Evolutionary conservation across 1,140 invertebrate genomes (phyloP).

Genomic region (Manduca sexta): DNA sequence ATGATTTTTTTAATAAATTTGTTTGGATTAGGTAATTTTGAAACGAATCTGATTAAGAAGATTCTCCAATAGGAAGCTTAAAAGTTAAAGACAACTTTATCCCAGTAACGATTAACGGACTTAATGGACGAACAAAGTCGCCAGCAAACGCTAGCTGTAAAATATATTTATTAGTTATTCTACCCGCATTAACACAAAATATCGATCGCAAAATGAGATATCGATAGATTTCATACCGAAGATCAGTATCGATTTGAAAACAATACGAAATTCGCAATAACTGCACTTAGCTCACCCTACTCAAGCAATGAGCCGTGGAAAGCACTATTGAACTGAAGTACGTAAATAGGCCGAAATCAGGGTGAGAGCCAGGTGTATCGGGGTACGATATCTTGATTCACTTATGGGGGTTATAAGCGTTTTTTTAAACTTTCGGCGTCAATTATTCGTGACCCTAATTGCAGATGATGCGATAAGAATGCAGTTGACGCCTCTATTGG

Average conservation of each 20-base stretch:
- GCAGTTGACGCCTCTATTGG: slow-evolving; percentile 55
- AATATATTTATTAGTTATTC: neutral
- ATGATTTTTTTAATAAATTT: too few species aligned
- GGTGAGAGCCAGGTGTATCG: slow-evolving; percentile 65
- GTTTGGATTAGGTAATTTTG: too few species aligned
- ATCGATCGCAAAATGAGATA: neutral
- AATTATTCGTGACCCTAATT: slow-evolving; percentile 69
- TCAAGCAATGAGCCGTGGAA: slow-evolving; percentile 50
- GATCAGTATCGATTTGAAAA: neutral
- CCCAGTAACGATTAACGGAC: too few species aligned
- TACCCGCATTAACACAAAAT: neutral
- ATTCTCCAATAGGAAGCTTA: too few species aligned
- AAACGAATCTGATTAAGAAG: too few species aligned
- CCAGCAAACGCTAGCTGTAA: too few species aligned
- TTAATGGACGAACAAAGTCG: too few species aligned
- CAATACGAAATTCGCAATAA: slow-evolving; percentile 22
- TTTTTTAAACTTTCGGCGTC: slow-evolving; percentile 55
- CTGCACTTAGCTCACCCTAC: slow-evolving; percentile 9
- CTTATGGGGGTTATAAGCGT: slow-evolving; percentile 60
- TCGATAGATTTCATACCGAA: neutral
- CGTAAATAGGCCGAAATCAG: slow-evolving; percentile 32
- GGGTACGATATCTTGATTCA: slow-evolving; percentile 66
- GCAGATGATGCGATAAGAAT: slow-evolving; percentile 63
- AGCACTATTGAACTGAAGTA: slow-evolving; percentile 54
- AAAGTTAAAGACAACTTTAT: too few species aligned